Evolutionary conservation across 2,797 vertebrate genomes (phyloP).

Genomic region (Nyctalus aviator): DNA sequence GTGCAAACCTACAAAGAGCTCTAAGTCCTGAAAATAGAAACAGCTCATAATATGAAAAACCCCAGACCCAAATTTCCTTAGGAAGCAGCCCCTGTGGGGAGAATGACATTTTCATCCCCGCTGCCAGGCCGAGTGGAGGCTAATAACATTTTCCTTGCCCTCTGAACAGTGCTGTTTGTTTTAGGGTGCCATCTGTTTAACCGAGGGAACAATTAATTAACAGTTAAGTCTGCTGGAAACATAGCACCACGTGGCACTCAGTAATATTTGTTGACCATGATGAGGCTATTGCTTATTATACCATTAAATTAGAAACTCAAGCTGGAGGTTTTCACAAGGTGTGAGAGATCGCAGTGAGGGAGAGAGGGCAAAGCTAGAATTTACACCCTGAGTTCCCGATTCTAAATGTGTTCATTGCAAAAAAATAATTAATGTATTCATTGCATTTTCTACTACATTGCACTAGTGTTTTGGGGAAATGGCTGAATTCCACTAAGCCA

Average conservation of each 20-base stretch:
- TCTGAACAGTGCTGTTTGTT: conserved; percentile 30
- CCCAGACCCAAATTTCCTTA: background rate
- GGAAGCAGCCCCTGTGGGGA: background rate
- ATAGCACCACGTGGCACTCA: background rate
- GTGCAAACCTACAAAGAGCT: conserved; percentile 26
- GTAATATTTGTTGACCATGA: conserved; percentile 47
- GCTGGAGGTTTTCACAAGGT: background rate
- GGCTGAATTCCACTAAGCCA: conserved; percentile 4
- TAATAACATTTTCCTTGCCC: background rate
- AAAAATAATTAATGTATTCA: background rate
- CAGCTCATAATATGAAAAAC: background rate
- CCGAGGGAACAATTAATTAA: conserved; percentile 56
- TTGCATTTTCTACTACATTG: background rate
- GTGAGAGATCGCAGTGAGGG: background rate
- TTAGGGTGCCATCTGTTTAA: conserved; percentile 19
- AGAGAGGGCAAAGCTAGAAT: background rate
- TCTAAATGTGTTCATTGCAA: background rate
- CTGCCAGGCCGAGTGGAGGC: background rate
- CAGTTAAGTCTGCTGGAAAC: conserved; percentile 35
- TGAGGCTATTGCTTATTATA: background rate
- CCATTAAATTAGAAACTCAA: background rate
- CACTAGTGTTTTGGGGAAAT: conserved; percentile 7
- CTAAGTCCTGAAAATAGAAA: conserved; percentile 36
- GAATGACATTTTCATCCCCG: background rate
- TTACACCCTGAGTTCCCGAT: background rate